phyloP scores from a whole-genome alignment of 2,888 invertebrate genomes.

The Mesorhabditis belari region DNA sequence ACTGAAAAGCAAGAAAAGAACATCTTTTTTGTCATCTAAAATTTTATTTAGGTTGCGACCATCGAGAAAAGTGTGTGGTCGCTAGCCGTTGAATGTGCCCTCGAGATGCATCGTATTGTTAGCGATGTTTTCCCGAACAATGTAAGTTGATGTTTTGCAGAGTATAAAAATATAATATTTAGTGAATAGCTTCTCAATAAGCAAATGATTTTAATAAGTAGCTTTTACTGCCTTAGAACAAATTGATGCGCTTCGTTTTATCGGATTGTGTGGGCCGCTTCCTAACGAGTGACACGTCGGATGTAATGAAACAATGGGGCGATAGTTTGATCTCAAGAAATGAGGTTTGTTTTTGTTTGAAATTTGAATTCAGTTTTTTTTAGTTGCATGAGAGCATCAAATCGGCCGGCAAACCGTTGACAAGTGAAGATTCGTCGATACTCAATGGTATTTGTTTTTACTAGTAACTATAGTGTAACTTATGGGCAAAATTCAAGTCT shows the following conservation, averaged over 20 bases:
- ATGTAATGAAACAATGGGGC: background rate
- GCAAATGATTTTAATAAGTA: too few relatives aligned
- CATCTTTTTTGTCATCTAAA: too few relatives aligned
- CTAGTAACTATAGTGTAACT: too few relatives aligned
- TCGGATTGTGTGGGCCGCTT: background rate
- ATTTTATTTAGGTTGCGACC: slow-evolving; percentile 63
- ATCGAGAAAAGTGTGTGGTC: slow-evolving; percentile 92
- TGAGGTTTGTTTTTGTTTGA: background rate
- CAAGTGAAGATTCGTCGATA: background rate
- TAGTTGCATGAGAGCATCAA: background rate
- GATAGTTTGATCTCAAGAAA: background rate
- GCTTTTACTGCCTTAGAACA: too few relatives aligned
- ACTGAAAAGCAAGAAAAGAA: too few relatives aligned
- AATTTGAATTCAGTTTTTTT: background rate
- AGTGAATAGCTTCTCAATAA: background rate
- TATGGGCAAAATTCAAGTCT: too few relatives aligned
- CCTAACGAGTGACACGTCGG: background rate
- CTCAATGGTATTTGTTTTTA: background rate
- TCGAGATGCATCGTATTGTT: slow-evolving; percentile 91
- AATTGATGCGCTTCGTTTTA: background rate
- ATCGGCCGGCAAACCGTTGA: background rate
- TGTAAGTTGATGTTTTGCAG: background rate
- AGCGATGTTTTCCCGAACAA: slow-evolving; percentile 81
- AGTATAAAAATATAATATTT: background rate
- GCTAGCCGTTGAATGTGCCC: slow-evolving; percentile 83